Evolutionary conservation across 2,113 vertebrate genomes (phyloP), one percentile per base, ranked within the genome.

Genomic region (Erpornis zantholeuca): DNA sequence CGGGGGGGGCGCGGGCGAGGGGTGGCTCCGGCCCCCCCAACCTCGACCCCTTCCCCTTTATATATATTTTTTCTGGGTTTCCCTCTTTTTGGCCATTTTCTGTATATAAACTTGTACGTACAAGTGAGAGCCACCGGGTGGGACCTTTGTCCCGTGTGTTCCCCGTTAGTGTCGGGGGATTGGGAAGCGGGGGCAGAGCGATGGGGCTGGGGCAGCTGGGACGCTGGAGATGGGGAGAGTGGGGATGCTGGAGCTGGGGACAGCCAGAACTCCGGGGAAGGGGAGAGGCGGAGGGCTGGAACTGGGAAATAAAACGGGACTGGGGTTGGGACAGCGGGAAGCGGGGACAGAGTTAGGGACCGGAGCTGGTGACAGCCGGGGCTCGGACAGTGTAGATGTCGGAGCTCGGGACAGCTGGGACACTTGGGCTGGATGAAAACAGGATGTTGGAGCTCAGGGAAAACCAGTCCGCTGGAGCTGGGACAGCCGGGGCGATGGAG

Each of bases 31-130:
- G 5, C 12, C 31, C 59, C 86, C 54, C 60, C 53, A 63, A 6
- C 23, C 82, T 40, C 21, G 0, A 11, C 72, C 72, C 75, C 45
- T 52, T 63, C 78, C 56, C 73, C 71, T 83, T 80, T 57, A 91
- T 93, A 73, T 66, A 50, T 89, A 68, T 88, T 71, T 61, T 38
- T 81, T 86, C 50, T 66, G 35, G 7, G 18, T 59, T 45, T 56
- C 27, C 7, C 44, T 38, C 76, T 56, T 87, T 93, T 96, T 77
- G 90, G 88, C 84, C 81, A n/a, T 95, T 97, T 96, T 95, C 47
- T 98, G 98, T 98, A 98, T 94, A 98, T 97, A 98, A 95, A 96
- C 95, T 96, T 96, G 95, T 95, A 95, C 94, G 94, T 97, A 94
- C 97, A 78, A 78, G 19, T 16, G 76, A 91, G 86, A 89, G 78